These are phyloP conservation scores for Strigamia crassipes DNA, from an alignment of 2,888 invertebrate species.

Conservation along the genomic window DNA sequence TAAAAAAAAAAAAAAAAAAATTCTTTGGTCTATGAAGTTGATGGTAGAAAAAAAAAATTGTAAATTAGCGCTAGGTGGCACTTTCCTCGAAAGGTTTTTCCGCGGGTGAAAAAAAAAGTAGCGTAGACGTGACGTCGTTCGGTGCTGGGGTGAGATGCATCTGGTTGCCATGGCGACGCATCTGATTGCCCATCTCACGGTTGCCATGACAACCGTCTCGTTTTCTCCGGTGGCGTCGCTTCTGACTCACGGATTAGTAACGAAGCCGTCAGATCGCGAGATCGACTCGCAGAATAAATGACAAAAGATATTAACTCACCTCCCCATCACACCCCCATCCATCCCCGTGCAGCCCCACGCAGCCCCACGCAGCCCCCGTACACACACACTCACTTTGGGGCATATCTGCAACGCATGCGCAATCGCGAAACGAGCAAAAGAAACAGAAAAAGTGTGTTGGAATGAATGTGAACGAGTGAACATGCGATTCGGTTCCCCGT, in stretches of 20 bases:
- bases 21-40: no score
- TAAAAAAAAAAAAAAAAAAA: no score
- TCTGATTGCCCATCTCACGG: not conserved
- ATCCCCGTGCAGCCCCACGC: not conserved
- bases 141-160: not conserved
- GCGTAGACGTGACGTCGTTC: not conserved
- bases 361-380: not conserved
- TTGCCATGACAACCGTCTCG: conserved; percentile 21
- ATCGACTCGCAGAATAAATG: conserved; percentile 19
- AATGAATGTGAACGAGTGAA: no score
- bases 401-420: no score
- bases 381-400: not conserved
- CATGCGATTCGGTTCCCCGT: no score
- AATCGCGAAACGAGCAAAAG: no score
- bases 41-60: no score
- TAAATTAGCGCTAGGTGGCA: no score
- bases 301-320: conserved; percentile 37
- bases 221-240: not conserved
- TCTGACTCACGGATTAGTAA: conserved; percentile 39
- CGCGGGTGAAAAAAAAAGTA: not conserved
- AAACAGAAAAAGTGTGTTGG: no score
- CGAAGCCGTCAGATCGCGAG: conserved; percentile 36
- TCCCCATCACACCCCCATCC: conserved; percentile 1
- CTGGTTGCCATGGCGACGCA: conserved; percentile 25
- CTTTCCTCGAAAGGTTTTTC: no score